Evolutionary conservation across 2,797 vertebrate genomes (phyloP), one percentile per base, ranked within the genome.

Genomic region (Sorex maritimensis): DNA sequence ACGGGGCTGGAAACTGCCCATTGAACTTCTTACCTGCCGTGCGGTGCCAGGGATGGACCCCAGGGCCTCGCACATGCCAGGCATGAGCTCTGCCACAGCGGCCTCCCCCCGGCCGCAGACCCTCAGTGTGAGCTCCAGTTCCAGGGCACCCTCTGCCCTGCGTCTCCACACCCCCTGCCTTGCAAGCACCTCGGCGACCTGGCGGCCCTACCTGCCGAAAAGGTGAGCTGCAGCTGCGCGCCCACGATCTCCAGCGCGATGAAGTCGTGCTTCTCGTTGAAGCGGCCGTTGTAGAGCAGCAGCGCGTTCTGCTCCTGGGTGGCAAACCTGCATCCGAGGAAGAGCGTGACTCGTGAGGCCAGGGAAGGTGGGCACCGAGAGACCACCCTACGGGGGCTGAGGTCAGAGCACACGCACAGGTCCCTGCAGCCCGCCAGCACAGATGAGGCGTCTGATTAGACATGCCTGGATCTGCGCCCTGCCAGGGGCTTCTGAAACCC

Each of bases 241-340:
- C 98, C 98, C 24, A 99, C 98, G 72, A 99, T 98, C 98, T 99
- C 99, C 98, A 99, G 96, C 10, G 99, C 99, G 44, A 99, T 98
- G 97, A 99, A 99, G 98, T 99, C 99, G 0, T 99, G 99, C 87
- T 99, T 99, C 97, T 99, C 99, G 0, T 99, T 99, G 98, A 99
- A 99, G 88, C 99, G 98, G 74, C 99, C 99, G 0, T 99, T 99
- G 98, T 99, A 99, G 24, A 99, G 99, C 3, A 99, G 98, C 83
- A 99, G 98, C 34, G 99, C 99, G 0, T 99, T 99, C 96, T 98
- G 98, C 95, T 99, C 99, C 92, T 98, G 98, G 11, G 99, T 99
- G 26, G 99, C 99, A 94, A 99, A 99, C 98, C 99, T 99, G 97
- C 19, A 67, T 77, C 6, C 5, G 0, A 0, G 67, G n/a, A 34